Evolutionary conservation across 2,888 invertebrate genomes (phyloP).

Genomic region (Dasypolia templi): DNA sequence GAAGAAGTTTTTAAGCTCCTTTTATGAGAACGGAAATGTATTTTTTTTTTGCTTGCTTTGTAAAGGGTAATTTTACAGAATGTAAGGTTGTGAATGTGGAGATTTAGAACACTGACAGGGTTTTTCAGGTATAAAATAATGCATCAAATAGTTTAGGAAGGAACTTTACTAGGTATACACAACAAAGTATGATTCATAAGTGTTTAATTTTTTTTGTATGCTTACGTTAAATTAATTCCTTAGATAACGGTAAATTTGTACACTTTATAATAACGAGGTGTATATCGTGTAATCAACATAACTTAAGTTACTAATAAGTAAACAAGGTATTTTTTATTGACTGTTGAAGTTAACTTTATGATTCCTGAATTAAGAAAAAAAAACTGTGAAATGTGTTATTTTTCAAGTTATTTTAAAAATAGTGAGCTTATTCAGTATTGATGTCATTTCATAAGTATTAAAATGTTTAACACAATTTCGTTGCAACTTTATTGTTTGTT

Average conservation of each 20-base stretch:
- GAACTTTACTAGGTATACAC: no score
- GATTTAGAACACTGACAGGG: no score
- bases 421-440: neutral
- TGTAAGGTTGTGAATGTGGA: no score
- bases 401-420: slow-evolving; percentile 4
- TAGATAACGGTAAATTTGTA: no score
- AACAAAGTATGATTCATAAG: no score
- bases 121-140: no score
- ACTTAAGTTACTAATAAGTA: slow-evolving; percentile 21
- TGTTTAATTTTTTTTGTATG: no score
- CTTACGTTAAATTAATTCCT: no score
- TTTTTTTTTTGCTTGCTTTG: slow-evolving; percentile 20
- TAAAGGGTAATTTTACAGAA: neutral
- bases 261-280: slow-evolving; percentile 8
- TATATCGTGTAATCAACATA: slow-evolving; percentile 31
- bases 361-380: no score
- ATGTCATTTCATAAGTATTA: neutral
- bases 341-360: slow-evolving; percentile 33
- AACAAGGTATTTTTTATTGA: slow-evolving; percentile 15
- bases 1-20: slow-evolving; percentile 40
- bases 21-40: slow-evolving; percentile 32
- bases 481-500: neutral
- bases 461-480: slow-evolving; percentile 5
- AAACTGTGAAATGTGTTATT: slow-evolving; percentile 5
- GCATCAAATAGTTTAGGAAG: no score